Evolutionary conservation across 2,113 vertebrate genomes (phyloP).

Genomic region (Dolichotis patagonum): DNA sequence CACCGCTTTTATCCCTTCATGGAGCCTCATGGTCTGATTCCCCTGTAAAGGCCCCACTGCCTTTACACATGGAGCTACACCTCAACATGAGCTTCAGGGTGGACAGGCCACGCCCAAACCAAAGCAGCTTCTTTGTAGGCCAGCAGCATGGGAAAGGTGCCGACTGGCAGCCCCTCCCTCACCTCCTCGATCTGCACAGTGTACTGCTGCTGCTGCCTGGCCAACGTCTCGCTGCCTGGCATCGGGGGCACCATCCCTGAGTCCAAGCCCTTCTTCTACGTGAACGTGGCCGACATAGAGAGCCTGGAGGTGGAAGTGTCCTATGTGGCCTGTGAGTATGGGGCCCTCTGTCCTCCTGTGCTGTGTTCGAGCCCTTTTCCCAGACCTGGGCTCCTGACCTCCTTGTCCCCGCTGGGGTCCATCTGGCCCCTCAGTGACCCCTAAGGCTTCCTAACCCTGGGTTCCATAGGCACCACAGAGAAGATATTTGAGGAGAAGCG

Average conservation of each 20-base stretch:
- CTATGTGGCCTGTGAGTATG: conserved; percentile 96
- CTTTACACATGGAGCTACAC: not conserved
- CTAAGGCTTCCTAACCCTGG: not conserved
- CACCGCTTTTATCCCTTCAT: not conserved
- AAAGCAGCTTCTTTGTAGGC: not conserved
- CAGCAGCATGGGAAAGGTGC: not conserved
- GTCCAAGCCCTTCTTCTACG: conserved; percentile 97
- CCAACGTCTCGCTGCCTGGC: conserved; percentile 95
- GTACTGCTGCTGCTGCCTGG: conserved; percentile 98
- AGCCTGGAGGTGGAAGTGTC: conserved; percentile 95
- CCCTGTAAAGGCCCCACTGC: not conserved
- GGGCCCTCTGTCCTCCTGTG: not conserved
- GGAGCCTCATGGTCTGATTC: too few species aligned
- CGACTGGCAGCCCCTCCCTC: not conserved
- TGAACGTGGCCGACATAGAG: conserved; percentile 97
- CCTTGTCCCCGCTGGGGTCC: not conserved
- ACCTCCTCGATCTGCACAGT: conserved; percentile 84
- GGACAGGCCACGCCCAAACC: not conserved
- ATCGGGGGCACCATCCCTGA: conserved; percentile 94
- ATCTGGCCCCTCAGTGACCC: not conserved
- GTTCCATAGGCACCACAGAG: conserved; percentile 94
- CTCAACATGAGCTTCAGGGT: not conserved
- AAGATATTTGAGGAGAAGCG: conserved; percentile 99
- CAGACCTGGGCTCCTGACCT: not conserved
- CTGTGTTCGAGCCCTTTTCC: not conserved